Base-by-base conservation (phyloP, 2,113 vertebrate genomes). In the Oryzias melastigma region DNA sequence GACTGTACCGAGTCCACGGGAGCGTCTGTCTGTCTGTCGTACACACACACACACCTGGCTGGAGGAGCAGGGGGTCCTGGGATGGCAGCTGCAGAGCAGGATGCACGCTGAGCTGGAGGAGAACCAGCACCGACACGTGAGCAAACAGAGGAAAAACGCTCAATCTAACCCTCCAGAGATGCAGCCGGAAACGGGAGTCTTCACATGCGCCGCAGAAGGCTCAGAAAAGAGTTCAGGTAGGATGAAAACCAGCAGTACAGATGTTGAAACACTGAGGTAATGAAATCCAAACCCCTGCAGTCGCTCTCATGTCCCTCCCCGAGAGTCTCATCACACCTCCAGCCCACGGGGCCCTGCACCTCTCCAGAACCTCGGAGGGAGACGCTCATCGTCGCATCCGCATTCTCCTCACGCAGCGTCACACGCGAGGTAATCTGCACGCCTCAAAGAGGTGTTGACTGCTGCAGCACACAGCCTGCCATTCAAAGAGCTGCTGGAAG, bases 1-100 rank as follows among this genome's bases (percentile, higher is more conserved):
- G 84, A 77, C 82, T 80, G 76, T 73, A 73, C 66, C 78, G 68
- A 83, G 65, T 80, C 62, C 78, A 73, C 62, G 58, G 74, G 54
- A 76, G 65, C 83, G 42, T 68, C 52, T 73, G 65, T 71, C 27
- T 52, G 58, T 43, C 15, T 5, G 44, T 63, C 40, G 66, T 18
- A 51, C 53, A 71, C 59, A 52, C 57, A 65, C 44, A 70, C 65
- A 71, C 78, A 78, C 77, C 75, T 81, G 85, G 64, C 67, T 61
- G 50, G 18, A 63, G 62, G 56, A 27, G 4, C 58, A 58, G 72
- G 70, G 64, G 74, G 61, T 58, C 73, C 63, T 19, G 52, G 20
- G 52, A 56, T 73, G 51, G 60, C 80, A 82, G 78, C 76, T 80
- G 76, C 58, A 71, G 63, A 60, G 58, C 60, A 70, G 68, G 65